phyloP scores from a whole-genome alignment of 2,113 vertebrate species.

The Empidonax traillii region DNA sequence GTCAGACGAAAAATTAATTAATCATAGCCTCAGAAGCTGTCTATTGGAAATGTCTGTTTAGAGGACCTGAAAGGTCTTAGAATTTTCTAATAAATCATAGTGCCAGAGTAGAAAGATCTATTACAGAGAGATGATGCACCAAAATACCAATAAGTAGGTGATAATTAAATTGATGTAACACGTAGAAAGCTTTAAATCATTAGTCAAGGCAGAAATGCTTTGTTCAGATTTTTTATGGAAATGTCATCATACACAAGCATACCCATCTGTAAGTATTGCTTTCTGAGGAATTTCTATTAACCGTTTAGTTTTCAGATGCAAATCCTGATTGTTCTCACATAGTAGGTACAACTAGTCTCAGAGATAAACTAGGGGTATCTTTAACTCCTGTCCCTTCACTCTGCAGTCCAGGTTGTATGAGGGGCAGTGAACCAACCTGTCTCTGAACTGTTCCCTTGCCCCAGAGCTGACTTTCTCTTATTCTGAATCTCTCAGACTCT shows the following conservation, averaged over 20 bases:
- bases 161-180: constrained; percentile 35
- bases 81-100: constrained; percentile 42
- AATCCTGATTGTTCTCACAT: not conserved
- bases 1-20: constrained; percentile 33
- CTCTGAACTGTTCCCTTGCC: not conserved
- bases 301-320: not conserved
- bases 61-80: not conserved
- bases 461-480: not conserved
- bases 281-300: not conserved
- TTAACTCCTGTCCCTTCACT: not conserved
- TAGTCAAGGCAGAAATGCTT: constrained; percentile 17
- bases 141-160: constrained; percentile 23
- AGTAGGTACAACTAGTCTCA: not conserved
- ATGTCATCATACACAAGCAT: not conserved
- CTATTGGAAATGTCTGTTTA: constrained; percentile 12
- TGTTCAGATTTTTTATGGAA: constrained; percentile 22
- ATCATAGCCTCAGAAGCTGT: constrained; percentile 15
- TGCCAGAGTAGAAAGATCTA: not conserved
- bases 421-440: not conserved
- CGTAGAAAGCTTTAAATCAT: constrained; percentile 20
- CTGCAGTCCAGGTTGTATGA: not conserved
- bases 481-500: not conserved
- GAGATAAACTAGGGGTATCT: not conserved
- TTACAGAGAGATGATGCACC: not conserved
- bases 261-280: constrained; percentile 6